phyloP scores from a whole-genome alignment of 2,113 vertebrate species.

The Isichthys henryi region DNA sequence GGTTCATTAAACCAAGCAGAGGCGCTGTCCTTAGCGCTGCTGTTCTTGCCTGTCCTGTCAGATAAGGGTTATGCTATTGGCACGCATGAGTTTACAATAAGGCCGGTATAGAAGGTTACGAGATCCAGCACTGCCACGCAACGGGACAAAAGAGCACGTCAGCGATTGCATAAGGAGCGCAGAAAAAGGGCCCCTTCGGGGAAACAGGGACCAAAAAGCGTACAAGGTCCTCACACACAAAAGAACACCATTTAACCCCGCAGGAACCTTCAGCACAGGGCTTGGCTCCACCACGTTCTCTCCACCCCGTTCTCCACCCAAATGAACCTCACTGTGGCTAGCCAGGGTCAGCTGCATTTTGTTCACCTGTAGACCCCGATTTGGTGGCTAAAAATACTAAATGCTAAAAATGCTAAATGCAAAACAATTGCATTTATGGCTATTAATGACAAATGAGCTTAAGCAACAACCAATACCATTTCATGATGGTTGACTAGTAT shows the following conservation, averaged over 20 bases:
- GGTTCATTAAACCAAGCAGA: not conserved
- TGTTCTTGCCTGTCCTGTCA: not conserved
- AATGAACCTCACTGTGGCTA: not conserved
- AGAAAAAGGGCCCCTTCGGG: not conserved
- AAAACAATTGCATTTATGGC: no score
- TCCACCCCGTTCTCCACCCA: not conserved
- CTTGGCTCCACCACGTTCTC: not conserved
- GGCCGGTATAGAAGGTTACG: not conserved
- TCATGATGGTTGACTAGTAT: not conserved
- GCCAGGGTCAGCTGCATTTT: not conserved
- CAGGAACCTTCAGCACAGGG: not conserved
- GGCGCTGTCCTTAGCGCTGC: not conserved
- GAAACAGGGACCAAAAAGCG: not conserved
- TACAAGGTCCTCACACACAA: not conserved
- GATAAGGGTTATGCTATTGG: not conserved
- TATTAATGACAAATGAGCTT: not conserved
- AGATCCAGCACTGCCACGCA: not conserved
- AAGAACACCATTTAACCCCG: not conserved
- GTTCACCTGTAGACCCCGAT: not conserved
- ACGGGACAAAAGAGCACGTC: not conserved
- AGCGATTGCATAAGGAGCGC: not conserved
- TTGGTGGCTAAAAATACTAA: not conserved
- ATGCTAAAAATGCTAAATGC: not conserved
- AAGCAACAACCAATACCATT: not conserved
- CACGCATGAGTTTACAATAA: not conserved